A percentile compares a stretch with the other conserved stretches of the same genome.
Conservation (phyloP, 2,113 vertebrate genomes). For the Seriola dumerili region DNA sequence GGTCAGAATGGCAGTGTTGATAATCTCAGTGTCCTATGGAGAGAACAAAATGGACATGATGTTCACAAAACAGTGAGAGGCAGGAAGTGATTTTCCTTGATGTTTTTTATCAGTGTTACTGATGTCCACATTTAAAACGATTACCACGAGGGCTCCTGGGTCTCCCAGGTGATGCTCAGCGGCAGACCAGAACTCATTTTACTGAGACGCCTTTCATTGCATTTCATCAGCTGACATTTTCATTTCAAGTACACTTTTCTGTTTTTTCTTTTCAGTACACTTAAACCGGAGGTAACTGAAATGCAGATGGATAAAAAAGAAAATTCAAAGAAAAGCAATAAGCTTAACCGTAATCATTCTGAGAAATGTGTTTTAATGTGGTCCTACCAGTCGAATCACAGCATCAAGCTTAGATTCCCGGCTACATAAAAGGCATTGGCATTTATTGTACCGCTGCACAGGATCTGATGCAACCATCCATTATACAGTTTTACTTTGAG, state of each 20-base stretch:
- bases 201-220: conserved; percentile 36
- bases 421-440: conserved; percentile 1
- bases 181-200: conserved; percentile 33
- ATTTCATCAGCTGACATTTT: conserved; percentile 69
- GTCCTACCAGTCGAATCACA: background rate
- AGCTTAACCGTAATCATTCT: background rate
- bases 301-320: conserved; percentile 9
- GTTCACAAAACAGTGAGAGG: conserved; percentile 35
- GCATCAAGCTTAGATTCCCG: conserved; percentile 1
- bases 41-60: conserved; percentile 4
- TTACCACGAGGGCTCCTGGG: conserved; percentile 7
- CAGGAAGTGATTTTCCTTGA: conserved; percentile 22
- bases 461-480: background rate
- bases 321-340: conserved; percentile 16
- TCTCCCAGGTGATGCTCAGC: conserved; percentile 33
- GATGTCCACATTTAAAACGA: conserved; percentile 36
- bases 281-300: conserved; percentile 5
- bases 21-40: conserved; percentile 95
- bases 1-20: conserved; percentile 97
- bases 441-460: background rate
- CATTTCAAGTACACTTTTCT: conserved; percentile 27
- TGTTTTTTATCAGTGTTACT: conserved; percentile 61
- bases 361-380: background rate
- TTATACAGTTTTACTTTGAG: conserved; percentile 8
- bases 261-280: background rate